phyloP scores from a whole-genome alignment of 1,140 invertebrate genomes.

The Drosophila pectinifera region DNA sequence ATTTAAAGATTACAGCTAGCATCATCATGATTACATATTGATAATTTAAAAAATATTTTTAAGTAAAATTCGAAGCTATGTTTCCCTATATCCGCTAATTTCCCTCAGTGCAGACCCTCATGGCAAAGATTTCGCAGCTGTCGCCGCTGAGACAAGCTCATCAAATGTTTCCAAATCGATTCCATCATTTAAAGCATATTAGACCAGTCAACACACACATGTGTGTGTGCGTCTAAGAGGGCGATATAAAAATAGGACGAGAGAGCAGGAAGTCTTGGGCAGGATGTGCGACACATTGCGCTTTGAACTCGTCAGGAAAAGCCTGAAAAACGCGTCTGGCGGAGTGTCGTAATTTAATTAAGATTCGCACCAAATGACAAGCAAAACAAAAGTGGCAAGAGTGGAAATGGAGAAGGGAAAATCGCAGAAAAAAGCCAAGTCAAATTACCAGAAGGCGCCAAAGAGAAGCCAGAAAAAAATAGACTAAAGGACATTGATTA shows the following conservation, averaged over 20 bases:
- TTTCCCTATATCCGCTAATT: not conserved
- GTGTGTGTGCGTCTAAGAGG: constrained; percentile 4
- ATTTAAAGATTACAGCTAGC: too few relatives aligned
- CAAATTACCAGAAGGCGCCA: constrained; percentile 11
- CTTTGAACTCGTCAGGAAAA: constrained; percentile 46
- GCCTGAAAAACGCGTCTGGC: constrained; percentile 5
- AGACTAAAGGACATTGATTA: constrained; percentile 37
- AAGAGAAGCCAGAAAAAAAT: not conserved
- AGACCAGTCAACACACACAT: constrained; percentile 35
- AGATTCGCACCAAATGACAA: constrained; percentile 40
- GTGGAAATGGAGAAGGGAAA: constrained; percentile 23
- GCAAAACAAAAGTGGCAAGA: constrained; percentile 33
- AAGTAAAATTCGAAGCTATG: not conserved
- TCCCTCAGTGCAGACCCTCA: not conserved
- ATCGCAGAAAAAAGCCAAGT: constrained; percentile 7
- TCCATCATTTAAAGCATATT: constrained; percentile 63
- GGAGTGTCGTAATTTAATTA: constrained; percentile 57
- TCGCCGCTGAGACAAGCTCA: constrained; percentile 52
- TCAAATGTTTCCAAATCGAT: constrained; percentile 65
- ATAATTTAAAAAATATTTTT: too few relatives aligned
- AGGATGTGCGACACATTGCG: constrained; percentile 57
- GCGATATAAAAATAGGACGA: constrained; percentile 13
- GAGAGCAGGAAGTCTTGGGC: constrained; percentile 8
- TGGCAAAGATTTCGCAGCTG: constrained; percentile 40
- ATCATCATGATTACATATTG: too few relatives aligned